These are phyloP conservation scores for Amphibalanus amphitrite DNA, from an alignment of 1,140 invertebrate genomes.

Conservation along the genomic window DNA sequence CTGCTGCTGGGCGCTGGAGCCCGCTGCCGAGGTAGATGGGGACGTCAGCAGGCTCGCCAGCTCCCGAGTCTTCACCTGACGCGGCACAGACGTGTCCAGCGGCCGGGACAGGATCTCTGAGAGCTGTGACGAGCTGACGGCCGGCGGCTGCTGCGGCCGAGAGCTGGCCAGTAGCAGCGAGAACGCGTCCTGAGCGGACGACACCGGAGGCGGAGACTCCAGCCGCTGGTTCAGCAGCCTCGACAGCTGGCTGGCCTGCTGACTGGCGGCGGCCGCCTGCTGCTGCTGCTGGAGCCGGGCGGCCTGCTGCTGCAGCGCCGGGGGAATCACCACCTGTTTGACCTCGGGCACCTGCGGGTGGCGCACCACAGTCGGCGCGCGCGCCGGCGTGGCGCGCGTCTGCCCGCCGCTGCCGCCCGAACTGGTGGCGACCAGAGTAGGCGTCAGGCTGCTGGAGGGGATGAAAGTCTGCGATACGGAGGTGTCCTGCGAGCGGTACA, in stretches of 20 bases:
- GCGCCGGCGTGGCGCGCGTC: too few relatives aligned
- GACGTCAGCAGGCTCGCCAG: neutral
- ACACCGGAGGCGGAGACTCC: neutral
- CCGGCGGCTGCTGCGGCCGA: neutral
- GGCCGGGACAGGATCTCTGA: conserved; percentile 1
- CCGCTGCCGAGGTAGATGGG: neutral
- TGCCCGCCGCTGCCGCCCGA: neutral
- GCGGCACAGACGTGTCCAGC: neutral
- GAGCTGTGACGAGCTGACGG: neutral
- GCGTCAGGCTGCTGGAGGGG: neutral
- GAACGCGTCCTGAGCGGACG: neutral
- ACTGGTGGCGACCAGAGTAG: neutral
- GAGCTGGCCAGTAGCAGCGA: neutral
- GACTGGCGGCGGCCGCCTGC: neutral
- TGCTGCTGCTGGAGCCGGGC: neutral
- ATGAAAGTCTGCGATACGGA: conserved; percentile 5
- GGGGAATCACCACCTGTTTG: neutral
- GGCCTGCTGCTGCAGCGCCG: neutral
- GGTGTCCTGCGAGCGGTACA: conserved; percentile 2
- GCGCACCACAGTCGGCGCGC: neutral
- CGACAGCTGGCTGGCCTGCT: neutral
- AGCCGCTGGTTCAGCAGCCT: neutral
- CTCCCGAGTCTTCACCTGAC: neutral
- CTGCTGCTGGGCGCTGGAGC: neutral
- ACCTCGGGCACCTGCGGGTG: neutral